Evolutionary conservation across 2,888 invertebrate genomes (phyloP), one percentile per base, ranked within the genome.

Genomic region (Ctena decussata): DNA sequence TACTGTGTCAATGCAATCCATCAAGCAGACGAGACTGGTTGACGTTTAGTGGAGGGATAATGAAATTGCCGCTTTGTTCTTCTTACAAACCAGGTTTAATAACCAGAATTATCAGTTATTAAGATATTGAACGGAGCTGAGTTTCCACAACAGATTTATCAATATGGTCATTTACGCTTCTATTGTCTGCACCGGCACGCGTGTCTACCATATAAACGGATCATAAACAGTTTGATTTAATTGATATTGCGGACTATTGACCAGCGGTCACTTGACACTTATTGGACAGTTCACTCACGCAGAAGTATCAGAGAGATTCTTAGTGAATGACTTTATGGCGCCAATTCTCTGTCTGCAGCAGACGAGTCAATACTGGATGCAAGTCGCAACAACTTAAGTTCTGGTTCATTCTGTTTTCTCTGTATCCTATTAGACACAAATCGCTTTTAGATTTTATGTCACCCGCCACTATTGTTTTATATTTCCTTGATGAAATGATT

Each of bases 181-280:
- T 65, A 35, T 65, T 65, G 65, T 65, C 65, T 65, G 35, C 5
- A 21, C 18, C 21, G 65, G 35, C 24, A 30, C 35, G 65, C 30
- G 65, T 65, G 65, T 65, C 65, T 65, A 65, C 65, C 65, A 65
- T 65, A 65, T 65, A 65, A 65, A 65, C 65, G 32, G 65, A 65
- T 65, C 65, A 65, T 65, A 65, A 65, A 65, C 65, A 18, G 65
- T 65, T 65, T 65, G 35, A 35, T 65, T 65, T 35, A 65, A 65
- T 65, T 12, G 35, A 35, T 65, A 65, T 65, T 65, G 65, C 18
- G 35, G 35, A 15, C 24, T 35, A 65, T 65, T 65, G 65, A 65
- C 65, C 35, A n/a, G 24, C 8, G 30, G 65, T 21, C 65, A 30
- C 65, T 65, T 65, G 65, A 65, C 65, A 65, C 65, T 65, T 65